Percentiles rank a stretch among this genome's conserved stretches.
These are phyloP conservation scores for Cryptus armator DNA, from an alignment of 2,888 invertebrate species.

Conservation along the genomic window DNA sequence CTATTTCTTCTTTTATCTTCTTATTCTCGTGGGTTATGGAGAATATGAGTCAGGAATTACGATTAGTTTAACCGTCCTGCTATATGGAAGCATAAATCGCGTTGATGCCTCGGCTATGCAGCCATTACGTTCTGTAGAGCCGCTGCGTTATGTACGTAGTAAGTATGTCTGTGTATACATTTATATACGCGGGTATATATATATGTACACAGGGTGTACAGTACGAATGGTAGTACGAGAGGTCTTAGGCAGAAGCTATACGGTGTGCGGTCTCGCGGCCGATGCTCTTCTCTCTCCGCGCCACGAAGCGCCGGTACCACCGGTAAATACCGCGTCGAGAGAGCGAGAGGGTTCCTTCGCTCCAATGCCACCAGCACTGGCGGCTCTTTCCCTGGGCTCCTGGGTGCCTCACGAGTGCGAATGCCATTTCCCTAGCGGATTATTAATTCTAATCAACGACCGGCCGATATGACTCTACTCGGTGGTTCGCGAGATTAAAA, in stretches of 20 bases:
- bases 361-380: conserved; percentile 61
- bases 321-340: conserved; percentile 58
- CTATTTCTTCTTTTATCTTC: conserved; percentile 49
- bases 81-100: conserved; percentile 71
- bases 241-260: conserved; percentile 55
- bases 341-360: conserved; percentile 4
- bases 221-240: neutral
- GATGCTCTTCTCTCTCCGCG: conserved; percentile 58
- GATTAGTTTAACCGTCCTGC: conserved; percentile 68
- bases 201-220: neutral
- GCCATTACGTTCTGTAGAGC: conserved; percentile 64
- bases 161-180: neutral
- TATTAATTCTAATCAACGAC: conserved; percentile 43
- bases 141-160: conserved; percentile 29
- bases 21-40: conserved; percentile 37
- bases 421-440: conserved; percentile 25
- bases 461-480: conserved; percentile 12
- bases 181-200: neutral
- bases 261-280: conserved; percentile 66
- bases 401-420: conserved; percentile 18
- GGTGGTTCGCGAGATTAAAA: neutral
- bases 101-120: conserved; percentile 68
- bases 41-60: conserved; percentile 70
- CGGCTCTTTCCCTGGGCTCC: neutral
- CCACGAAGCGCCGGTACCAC: conserved; percentile 27